Conservation (phyloP, 2,797 vertebrate genomes). For the Merluccius polli region DNA sequence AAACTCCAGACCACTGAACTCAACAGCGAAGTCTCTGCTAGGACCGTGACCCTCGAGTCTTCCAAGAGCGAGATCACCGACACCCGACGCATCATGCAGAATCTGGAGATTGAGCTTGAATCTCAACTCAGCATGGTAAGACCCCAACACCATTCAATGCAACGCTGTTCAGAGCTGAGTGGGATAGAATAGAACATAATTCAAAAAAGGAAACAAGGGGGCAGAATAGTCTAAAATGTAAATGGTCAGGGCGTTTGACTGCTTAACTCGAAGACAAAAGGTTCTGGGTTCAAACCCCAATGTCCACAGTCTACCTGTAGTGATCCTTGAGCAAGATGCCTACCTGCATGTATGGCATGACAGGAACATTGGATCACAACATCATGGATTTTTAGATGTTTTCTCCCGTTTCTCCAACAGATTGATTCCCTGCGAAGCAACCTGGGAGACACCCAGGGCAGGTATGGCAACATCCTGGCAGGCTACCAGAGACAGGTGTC, state of each 20-base stretch:
- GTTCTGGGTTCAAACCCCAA: background rate
- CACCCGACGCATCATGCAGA: constrained; percentile 66
- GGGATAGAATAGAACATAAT: background rate
- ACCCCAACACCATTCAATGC: background rate
- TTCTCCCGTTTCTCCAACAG: constrained; percentile 24
- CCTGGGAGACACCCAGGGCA: constrained; percentile 63
- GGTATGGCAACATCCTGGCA: constrained; percentile 61
- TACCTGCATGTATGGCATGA: background rate
- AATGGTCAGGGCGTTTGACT: background rate
- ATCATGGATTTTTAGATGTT: background rate
- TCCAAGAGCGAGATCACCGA: constrained; percentile 53
- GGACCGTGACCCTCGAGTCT: constrained; percentile 44
- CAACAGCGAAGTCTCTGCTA: constrained; percentile 48
- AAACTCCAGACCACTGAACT: constrained; percentile 45
- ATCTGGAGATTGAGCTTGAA: constrained; percentile 84
- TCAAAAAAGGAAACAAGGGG: background rate
- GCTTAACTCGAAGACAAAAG: background rate
- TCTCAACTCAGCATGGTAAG: constrained; percentile 78
- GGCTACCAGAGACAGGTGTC: constrained; percentile 65
- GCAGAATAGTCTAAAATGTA: background rate
- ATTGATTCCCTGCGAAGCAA: constrained; percentile 69
- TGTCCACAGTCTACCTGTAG: background rate
- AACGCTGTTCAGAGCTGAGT: background rate
- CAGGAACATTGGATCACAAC: background rate
- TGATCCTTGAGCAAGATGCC: background rate